Conservation (phyloP, 2,888 invertebrate species). For the Lepidocyrtoides sp. region DNA sequence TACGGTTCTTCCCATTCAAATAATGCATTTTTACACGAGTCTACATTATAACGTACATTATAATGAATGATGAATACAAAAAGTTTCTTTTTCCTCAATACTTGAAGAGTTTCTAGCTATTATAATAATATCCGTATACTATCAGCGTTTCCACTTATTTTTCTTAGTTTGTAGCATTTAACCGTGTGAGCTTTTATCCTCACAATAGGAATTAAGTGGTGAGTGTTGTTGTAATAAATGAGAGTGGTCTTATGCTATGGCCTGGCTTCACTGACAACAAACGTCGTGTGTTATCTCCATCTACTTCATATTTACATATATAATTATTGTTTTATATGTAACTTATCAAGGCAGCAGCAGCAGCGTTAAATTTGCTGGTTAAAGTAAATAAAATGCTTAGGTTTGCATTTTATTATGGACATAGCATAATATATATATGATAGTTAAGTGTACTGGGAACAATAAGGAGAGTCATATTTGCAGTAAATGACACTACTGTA, state of each 20-base stretch:
- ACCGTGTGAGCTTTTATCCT: not conserved
- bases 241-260: not conserved
- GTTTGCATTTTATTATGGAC: not conserved
- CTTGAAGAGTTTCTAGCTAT: not conserved
- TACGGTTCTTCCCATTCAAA: not conserved
- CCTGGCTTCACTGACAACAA: not conserved
- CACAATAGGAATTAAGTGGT: slow-evolving; percentile 20
- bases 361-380: not conserved
- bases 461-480: not conserved
- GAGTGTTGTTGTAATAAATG: no score
- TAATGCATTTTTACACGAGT: slow-evolving; percentile 21
- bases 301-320: not conserved
- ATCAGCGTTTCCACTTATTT: slow-evolving; percentile 6
- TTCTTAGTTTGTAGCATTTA: slow-evolving; percentile 1
- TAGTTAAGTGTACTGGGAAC: not conserved
- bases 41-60: not conserved
- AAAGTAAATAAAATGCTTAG: slow-evolving; percentile 7
- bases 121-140: not conserved
- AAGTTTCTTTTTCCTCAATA: not conserved
- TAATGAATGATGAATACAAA: not conserved
- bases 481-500: not conserved
- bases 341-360: not conserved
- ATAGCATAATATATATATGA: not conserved
- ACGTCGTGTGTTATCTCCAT: not conserved
- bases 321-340: not conserved